phyloP scores from a whole-genome alignment of 2,888 invertebrate genomes.

The Fissipunctia ypsillon region DNA sequence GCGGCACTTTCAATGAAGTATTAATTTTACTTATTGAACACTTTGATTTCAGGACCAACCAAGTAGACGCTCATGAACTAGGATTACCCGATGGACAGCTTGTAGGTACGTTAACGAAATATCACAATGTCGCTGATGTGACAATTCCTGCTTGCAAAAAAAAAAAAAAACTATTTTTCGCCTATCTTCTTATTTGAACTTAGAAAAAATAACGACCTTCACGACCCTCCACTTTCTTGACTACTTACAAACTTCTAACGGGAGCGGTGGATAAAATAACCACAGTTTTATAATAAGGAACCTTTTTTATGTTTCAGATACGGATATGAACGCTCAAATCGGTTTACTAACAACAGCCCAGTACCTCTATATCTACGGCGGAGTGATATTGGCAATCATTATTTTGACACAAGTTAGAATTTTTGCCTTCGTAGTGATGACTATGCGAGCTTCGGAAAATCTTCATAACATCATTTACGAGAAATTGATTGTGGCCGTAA shows the following conservation, averaged over 20 bases:
- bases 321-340: constrained; percentile 76
- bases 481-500: constrained; percentile 92
- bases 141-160: neutral
- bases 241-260: neutral
- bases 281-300: neutral
- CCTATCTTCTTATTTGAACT: neutral
- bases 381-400: constrained; percentile 81
- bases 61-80: constrained; percentile 78
- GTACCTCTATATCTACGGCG: constrained; percentile 81
- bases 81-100: constrained; percentile 72
- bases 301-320: constrained; percentile 72
- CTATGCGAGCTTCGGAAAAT: constrained; percentile 92
- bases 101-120: constrained; percentile 73
- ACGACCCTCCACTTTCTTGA: neutral
- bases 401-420: constrained; percentile 89
- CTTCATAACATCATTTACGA: constrained; percentile 94
- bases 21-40: neutral
- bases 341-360: constrained; percentile 80
- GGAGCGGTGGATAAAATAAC: neutral
- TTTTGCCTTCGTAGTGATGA: constrained; percentile 90
- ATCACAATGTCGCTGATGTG: neutral
- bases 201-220: neutral
- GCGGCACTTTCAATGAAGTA: neutral
- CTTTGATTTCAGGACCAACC: constrained; percentile 80
- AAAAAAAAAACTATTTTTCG: neutral